Evolutionary conservation across 2,888 invertebrate species (phyloP).

Genomic region (Dicycla oo): DNA sequence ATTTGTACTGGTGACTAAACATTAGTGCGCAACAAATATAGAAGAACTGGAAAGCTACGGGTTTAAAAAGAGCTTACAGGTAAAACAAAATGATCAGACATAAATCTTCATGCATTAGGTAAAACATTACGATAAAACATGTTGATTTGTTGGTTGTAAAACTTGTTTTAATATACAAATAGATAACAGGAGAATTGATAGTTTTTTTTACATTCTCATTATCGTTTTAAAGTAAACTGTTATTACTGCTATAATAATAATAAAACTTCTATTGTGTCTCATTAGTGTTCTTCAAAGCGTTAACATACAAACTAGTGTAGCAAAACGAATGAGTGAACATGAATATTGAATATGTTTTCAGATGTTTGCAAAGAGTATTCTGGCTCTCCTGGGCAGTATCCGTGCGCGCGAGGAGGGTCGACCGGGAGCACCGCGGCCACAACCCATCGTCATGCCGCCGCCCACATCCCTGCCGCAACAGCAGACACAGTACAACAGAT

Average conservation of each 20-base stretch:
- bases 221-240: too few species aligned
- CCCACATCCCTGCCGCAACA: conserved; percentile 92
- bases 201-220: not conserved
- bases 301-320: not conserved
- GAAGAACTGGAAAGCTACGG: not conserved
- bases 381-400: conserved; percentile 97
- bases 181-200: not conserved
- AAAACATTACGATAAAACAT: not conserved
- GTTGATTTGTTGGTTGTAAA: not conserved
- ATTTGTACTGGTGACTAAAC: not conserved
- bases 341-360: conserved; percentile 70
- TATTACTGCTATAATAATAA: too few species aligned
- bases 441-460: conserved; percentile 91
- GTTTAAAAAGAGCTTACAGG: not conserved
- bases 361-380: conserved; percentile 97
- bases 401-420: conserved; percentile 98
- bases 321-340: not conserved
- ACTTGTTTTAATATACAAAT: not conserved
- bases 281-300: too few species aligned
- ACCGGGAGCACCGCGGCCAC: conserved; percentile 86
- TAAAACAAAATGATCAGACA: not conserved
- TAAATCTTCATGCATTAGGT: not conserved
- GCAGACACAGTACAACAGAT: conserved; percentile 98
- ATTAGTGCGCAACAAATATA: not conserved
- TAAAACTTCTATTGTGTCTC: too few species aligned